Base-by-base conservation (phyloP, 1,140 invertebrate genomes). In the Drosophila bifasciata region DNA sequence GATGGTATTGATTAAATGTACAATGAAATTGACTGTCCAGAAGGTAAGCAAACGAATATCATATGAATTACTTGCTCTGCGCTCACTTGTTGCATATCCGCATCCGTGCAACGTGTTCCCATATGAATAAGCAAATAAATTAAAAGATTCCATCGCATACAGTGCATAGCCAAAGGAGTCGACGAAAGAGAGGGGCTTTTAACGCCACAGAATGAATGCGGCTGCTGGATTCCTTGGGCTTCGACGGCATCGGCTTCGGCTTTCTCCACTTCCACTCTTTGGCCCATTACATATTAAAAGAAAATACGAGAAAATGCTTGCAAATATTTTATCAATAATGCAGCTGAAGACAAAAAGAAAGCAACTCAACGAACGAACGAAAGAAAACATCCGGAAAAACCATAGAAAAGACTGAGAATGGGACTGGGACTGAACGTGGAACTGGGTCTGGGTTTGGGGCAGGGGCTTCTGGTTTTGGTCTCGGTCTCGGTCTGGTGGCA, bases 1-100 rank as follows among this genome's bases (percentile, higher is more conserved):
- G 40, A 40, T 63, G 44, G 23, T 49, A 58, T 48, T 50, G 59
- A 76, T 68, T 91, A 86, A 76, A 91, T 91, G 90, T 90, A 91
- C 90, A 86, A 91, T 91, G 90, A 86, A 90, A 91, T 90, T 90
- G 90, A 91, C 74, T 80, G 90, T 80, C 78, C 90, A 60, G 88
- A 84, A 91, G 90, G 90, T 91, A 72, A 91, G 89, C 58, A 1
- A 43, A 9, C 1, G n/a, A 11, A 23, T 28, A 21, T 23, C 17
- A n/a, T 32, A 17, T 36, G 8, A 13, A 17, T 51, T 13, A 0
- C 32, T 36, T 13, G n/a, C n/a, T n/a, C n/a, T n/a, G n/a, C 21
- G 17, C 15, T 60, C 56, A 73, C 69, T 73, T 73, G 68, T 73
- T 73, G 70, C 68, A 53, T 19, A 49, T 39, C 3, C 9, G 25